Percentiles rank a stretch among this genome's conserved stretches.
phyloP scores from a whole-genome alignment of 2,797 vertebrate species.

The Scyliorhinus canicula region DNA sequence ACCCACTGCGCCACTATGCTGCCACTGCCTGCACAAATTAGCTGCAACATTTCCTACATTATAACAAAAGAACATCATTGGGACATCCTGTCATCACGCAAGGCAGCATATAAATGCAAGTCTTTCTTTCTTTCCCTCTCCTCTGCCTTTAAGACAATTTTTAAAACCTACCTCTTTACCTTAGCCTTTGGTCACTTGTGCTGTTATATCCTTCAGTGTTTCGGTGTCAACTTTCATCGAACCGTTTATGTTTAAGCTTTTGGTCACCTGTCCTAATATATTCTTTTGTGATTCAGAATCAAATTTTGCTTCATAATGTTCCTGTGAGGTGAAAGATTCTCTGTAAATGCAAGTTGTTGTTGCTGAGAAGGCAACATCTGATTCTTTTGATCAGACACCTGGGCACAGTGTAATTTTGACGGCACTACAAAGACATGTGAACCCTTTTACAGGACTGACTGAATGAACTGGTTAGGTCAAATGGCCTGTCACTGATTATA shows the following conservation, averaged over 20 bases:
- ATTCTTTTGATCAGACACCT: not conserved
- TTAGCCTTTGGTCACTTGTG: not conserved
- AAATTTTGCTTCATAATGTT: not conserved
- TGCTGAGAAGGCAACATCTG: not conserved
- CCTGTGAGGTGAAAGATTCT: not conserved
- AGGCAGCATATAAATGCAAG: too few relatives aligned
- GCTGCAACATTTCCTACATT: too few relatives aligned
- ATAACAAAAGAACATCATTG: too few relatives aligned
- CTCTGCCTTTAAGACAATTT: too few relatives aligned
- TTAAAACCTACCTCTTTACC: too few relatives aligned
- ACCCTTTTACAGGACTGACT: not conserved
- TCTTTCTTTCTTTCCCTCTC: too few relatives aligned
- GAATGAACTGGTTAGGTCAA: not conserved
- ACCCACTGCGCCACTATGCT: too few relatives aligned
- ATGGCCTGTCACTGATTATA: not conserved
- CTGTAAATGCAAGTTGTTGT: not conserved
- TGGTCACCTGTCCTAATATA: not conserved
- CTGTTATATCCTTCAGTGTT: not conserved
- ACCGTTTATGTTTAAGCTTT: not conserved
- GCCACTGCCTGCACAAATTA: too few relatives aligned
- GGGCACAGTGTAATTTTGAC: not conserved
- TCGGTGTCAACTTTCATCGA: not conserved
- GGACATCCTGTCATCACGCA: too few relatives aligned
- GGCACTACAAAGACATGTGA: not conserved
- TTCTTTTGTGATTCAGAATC: too few relatives aligned